These are phyloP conservation scores for Tanypteryx hageni DNA, from an alignment of 2,888 invertebrate genomes.

Conservation along the genomic window DNA sequence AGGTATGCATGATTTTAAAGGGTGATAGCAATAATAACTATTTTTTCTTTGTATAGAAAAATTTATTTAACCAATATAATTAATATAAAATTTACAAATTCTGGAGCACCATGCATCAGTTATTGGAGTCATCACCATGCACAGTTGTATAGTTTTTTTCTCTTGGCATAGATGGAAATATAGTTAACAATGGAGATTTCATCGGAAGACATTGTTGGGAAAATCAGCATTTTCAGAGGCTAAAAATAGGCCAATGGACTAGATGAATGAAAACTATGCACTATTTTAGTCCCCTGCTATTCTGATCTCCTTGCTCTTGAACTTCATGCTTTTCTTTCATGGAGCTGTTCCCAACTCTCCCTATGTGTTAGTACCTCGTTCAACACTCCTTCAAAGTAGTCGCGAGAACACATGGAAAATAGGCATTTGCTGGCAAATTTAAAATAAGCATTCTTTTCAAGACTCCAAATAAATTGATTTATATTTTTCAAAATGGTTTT, in stretches of 20 bases:
- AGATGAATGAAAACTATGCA: conserved; percentile 61
- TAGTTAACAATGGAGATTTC: conserved; percentile 44
- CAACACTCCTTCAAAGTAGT: too few species aligned
- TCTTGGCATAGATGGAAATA: conserved; percentile 52
- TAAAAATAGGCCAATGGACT: conserved; percentile 62
- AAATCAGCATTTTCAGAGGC: conserved; percentile 25
- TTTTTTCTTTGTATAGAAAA: conserved; percentile 40
- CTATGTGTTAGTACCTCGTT: background rate
- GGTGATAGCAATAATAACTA: too few species aligned
- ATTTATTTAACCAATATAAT: conserved; percentile 64
- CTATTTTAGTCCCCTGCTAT: conserved; percentile 38
- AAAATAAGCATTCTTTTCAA: background rate
- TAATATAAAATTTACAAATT: conserved; percentile 58
- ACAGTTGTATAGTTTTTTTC: conserved; percentile 52
- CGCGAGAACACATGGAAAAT: background rate
- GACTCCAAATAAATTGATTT: background rate
- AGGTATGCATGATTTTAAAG: too few species aligned
- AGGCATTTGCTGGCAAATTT: background rate
- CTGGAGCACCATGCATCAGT: conserved; percentile 62
- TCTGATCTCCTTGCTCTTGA: conserved; percentile 3
- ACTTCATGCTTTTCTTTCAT: background rate
- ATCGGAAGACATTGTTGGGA: background rate
- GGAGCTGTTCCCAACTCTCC: background rate
- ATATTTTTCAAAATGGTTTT: background rate
- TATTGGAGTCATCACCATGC: conserved; percentile 53